Percentiles rank a stretch among this genome's conserved stretches.
These are phyloP conservation scores for Margarornis squamiger DNA, from an alignment of 2,797 vertebrate species.

Conservation along the genomic window DNA sequence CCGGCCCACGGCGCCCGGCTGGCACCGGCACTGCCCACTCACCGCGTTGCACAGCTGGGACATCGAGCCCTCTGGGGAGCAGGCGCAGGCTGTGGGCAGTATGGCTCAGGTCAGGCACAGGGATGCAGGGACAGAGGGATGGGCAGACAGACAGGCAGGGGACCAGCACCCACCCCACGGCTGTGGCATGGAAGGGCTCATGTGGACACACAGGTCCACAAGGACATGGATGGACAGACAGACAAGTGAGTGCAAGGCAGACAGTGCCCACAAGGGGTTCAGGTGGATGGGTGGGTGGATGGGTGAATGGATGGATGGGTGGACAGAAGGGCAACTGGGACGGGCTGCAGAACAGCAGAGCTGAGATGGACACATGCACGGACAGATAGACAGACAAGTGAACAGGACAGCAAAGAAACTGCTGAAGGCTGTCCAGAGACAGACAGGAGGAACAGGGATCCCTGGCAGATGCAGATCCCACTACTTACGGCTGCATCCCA, in stretches of 20 bases:
- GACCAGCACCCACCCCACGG: not conserved
- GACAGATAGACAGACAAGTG: not conserved
- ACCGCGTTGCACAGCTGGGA: constrained; percentile 78
- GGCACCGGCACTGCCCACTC: constrained; percentile 85
- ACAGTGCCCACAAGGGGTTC: not conserved
- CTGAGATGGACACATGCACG: not conserved
- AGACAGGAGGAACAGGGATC: not conserved
- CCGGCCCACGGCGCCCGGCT: constrained; percentile 70
- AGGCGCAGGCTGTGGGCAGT: constrained; percentile 78
- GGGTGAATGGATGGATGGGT: not conserved
- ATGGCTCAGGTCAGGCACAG: not conserved
- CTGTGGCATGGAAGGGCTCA: not conserved
- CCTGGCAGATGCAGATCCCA: not conserved
- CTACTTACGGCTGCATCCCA: constrained; percentile 83
- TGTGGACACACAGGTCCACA: not conserved
- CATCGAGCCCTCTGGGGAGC: constrained; percentile 80
- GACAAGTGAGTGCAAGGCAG: not conserved
- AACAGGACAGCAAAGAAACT: fast-evolving
- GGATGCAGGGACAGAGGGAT: not conserved
- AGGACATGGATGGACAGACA: not conserved
- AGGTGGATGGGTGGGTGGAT: not conserved
- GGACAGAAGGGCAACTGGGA: not conserved
- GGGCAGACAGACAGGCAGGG: not conserved
- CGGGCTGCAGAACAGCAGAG: not conserved
- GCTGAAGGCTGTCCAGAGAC: not conserved